Evolutionary conservation across 2,113 vertebrate species (phyloP), one percentile per base, ranked within the genome.

Genomic region (Lipophrys pholis): DNA sequence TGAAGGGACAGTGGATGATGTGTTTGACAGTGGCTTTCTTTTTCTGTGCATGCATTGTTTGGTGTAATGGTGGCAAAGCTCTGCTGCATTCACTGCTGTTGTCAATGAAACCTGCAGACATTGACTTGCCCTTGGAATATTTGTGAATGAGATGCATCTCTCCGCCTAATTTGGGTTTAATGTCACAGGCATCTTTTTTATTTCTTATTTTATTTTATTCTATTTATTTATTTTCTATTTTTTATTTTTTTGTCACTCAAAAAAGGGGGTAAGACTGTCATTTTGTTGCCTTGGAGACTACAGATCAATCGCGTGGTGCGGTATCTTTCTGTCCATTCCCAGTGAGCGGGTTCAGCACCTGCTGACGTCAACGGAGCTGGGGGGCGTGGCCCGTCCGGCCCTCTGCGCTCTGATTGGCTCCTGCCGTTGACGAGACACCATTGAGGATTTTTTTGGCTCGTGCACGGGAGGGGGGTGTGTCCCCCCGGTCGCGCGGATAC

Each of bases 401-500:
- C 78, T 17, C 64, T 65, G 82, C 1, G 67, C 57, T 78, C 59
- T 81, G 86, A 93, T 92, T 91, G 93, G 93, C 56, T 73, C 42
- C 40, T 11, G 74, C 15, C 7, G 46, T n/a, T 69, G 67, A 82
- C 50, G 65, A 64, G 83, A 56, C 83, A 73, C 90, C 93, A 91
- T 93, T 93, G 91, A 93, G 58, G 73, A 81, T 88, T 88, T 81
- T 86, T 86, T 41, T 56, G 76, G 61, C 49, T 69, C 40, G 57
- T 69, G 73, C n/a, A 30, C 21, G 21, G 2, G 48, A 14, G 45
- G 73, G 84, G 90, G 89, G 40, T 78, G 91, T 73, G 92, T 90
- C 87, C 82, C 84, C 70, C 40, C 1, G 53, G 67, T n/a, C 0
- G 69, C 30, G 11, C 39, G 21, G 64, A 69, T 74, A 11, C 84